Percentiles rank a stretch among this genome's conserved stretches.
These are phyloP conservation scores for Rousettus leschenaultii DNA, from an alignment of 2,113 vertebrate species.

Conservation along the genomic window DNA sequence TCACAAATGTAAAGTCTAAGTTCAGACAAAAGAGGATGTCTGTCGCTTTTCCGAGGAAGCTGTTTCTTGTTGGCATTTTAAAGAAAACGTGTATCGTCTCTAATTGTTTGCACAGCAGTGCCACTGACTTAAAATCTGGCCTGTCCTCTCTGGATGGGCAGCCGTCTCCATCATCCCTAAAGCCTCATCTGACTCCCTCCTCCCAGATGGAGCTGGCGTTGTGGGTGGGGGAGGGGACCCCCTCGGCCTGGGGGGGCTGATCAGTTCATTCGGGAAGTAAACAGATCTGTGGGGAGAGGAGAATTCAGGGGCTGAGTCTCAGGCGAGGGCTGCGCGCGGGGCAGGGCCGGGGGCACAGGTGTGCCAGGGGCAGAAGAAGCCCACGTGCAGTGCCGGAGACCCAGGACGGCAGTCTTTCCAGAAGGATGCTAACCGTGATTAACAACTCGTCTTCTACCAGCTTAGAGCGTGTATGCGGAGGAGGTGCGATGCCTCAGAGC, in stretches of 20 bases:
- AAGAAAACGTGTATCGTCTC: not conserved
- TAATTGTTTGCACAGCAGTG: not conserved
- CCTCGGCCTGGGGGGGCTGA: not conserved
- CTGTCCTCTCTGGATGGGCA: fast-evolving
- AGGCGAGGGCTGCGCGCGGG: not conserved
- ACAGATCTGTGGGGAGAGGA: not conserved
- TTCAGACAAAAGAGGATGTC: not conserved
- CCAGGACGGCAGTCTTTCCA: not conserved
- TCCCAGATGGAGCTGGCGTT: not conserved
- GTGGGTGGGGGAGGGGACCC: not conserved
- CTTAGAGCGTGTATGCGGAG: not conserved
- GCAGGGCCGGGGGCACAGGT: not conserved
- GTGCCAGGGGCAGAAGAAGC: not conserved
- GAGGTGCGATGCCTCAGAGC: not conserved
- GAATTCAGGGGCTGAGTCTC: not conserved
- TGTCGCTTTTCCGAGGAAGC: not conserved
- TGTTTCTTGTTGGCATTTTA: not conserved
- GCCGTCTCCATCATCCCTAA: not conserved
- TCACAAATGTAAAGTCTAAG: not conserved
- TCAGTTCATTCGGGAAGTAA: not conserved
- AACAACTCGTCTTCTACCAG: fast-evolving
- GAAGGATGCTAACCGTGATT: not conserved
- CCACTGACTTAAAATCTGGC: no score
- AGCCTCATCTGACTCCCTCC: fast-evolving
- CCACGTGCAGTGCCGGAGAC: not conserved